These are phyloP conservation scores for Orthonevra nobilis DNA, from an alignment of 2,888 invertebrate species.

Conservation along the genomic window DNA sequence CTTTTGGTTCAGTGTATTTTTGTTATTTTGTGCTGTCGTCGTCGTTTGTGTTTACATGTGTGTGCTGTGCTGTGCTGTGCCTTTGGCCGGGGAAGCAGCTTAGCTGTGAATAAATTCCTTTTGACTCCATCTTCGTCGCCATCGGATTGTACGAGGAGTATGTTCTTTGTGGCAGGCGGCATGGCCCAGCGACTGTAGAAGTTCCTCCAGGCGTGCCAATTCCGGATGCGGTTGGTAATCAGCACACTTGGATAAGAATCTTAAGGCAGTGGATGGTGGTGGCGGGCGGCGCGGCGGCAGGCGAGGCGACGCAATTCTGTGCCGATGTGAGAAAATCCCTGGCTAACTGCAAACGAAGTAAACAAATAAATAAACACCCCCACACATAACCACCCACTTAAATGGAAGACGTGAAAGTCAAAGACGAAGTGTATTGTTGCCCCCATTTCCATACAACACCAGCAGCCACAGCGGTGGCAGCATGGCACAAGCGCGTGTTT, in stretches of 20 bases:
- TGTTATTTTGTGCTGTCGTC: constrained; percentile 27
- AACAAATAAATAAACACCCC: constrained; percentile 59
- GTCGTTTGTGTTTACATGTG: constrained; percentile 54
- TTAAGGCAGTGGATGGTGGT: constrained; percentile 26
- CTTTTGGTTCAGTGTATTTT: constrained; percentile 15
- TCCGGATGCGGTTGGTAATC: constrained; percentile 39
- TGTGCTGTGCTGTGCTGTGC: constrained; percentile 43
- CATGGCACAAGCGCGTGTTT: constrained; percentile 3
- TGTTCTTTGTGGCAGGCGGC: no score
- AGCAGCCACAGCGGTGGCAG: no score
- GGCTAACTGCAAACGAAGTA: constrained; percentile 52
- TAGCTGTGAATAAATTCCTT: constrained; percentile 53
- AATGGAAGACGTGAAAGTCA: not conserved
- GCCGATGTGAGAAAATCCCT: constrained; percentile 40
- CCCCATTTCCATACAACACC: constrained; percentile 17
- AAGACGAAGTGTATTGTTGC: not conserved
- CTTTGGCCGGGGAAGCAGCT: constrained; percentile 28
- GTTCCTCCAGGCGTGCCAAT: not conserved
- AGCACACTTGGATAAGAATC: constrained; percentile 52
- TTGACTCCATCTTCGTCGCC: constrained; percentile 10
- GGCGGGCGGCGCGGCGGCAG: no score
- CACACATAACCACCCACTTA: not conserved
- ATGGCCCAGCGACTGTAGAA: no score
- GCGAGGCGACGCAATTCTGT: constrained; percentile 34
- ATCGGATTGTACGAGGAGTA: not conserved